phyloP scores from a whole-genome alignment of 2,797 vertebrate genomes.

The Chrysocyon brachyurus region DNA sequence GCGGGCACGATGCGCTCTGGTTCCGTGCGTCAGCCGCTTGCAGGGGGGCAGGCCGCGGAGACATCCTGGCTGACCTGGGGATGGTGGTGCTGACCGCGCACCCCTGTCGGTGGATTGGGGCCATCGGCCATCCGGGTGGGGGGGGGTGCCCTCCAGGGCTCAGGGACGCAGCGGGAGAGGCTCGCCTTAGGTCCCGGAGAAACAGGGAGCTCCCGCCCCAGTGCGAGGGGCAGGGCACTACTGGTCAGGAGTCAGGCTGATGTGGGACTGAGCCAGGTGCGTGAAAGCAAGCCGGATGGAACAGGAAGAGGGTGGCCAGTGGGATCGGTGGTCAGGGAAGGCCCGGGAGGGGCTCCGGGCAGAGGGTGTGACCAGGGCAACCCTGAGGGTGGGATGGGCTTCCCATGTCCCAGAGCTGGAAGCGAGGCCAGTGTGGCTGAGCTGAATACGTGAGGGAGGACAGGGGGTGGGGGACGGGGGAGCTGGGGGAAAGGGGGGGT shows the following conservation, averaged over 20 bases:
- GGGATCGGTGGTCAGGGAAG: not conserved
- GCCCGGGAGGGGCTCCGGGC: not conserved
- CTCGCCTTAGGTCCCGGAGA: fast-evolving
- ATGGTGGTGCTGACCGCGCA: fast-evolving
- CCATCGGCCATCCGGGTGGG: not conserved
- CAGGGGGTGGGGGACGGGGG: fast-evolving
- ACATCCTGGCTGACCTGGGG: not conserved
- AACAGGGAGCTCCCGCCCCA: fast-evolving
- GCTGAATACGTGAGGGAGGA: fast-evolving
- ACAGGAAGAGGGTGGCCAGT: not conserved
- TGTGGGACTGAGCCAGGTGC: fast-evolving
- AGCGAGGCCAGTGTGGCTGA: not conserved
- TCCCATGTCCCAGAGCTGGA: fast-evolving
- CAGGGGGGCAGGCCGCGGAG: not conserved
- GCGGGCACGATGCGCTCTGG: not conserved
- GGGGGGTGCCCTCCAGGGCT: not conserved
- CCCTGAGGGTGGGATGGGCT: not conserved
- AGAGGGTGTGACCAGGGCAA: fast-evolving
- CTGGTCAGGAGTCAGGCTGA: fast-evolving
- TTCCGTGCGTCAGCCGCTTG: not conserved
- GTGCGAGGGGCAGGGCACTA: not conserved
- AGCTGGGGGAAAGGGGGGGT: not conserved
- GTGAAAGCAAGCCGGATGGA: fast-evolving
- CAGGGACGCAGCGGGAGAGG: fast-evolving
- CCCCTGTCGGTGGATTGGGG: not conserved